Percentiles rank a stretch among this genome's conserved stretches.
phyloP scores from a whole-genome alignment of 2,113 vertebrate genomes.

The Vulpes vulpes region DNA sequence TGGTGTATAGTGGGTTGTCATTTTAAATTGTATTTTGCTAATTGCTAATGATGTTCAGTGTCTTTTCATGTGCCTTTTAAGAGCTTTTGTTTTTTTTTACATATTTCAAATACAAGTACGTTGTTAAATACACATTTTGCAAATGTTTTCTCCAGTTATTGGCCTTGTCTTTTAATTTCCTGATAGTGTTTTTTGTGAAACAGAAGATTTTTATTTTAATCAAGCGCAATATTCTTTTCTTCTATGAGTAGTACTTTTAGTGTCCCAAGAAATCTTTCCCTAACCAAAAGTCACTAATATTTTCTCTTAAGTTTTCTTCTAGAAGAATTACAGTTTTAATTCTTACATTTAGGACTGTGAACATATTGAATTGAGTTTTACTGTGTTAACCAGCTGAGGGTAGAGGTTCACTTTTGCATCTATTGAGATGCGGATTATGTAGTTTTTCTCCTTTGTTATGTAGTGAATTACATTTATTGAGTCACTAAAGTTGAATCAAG shows the following conservation, averaged over 20 bases:
- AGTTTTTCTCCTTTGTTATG: neutral
- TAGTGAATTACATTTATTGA: neutral
- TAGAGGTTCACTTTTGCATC: neutral
- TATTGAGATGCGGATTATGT: neutral
- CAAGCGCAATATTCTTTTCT: neutral
- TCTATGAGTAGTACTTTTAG: neutral
- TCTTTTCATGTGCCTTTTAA: neutral
- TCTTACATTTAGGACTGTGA: neutral
- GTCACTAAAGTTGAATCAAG: neutral
- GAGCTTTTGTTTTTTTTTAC: neutral
- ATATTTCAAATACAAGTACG: neutral
- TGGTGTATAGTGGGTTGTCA: neutral
- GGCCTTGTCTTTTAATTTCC: conserved; percentile 2
- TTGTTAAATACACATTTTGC: neutral
- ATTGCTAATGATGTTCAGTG: neutral
- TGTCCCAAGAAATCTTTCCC: neutral
- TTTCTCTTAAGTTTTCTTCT: conserved; percentile 6
- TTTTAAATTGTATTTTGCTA: neutral
- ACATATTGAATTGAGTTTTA: neutral
- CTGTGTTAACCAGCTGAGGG: neutral
- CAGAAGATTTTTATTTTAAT: neutral
- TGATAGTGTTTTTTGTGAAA: neutral
- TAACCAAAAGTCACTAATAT: neutral
- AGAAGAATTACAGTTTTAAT: neutral
- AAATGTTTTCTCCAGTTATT: neutral